Percentiles rank a stretch among this genome's conserved stretches.
Evolutionary conservation across 2,113 vertebrate genomes (phyloP).

Genomic region (Lichenostomus cassidix): DNA sequence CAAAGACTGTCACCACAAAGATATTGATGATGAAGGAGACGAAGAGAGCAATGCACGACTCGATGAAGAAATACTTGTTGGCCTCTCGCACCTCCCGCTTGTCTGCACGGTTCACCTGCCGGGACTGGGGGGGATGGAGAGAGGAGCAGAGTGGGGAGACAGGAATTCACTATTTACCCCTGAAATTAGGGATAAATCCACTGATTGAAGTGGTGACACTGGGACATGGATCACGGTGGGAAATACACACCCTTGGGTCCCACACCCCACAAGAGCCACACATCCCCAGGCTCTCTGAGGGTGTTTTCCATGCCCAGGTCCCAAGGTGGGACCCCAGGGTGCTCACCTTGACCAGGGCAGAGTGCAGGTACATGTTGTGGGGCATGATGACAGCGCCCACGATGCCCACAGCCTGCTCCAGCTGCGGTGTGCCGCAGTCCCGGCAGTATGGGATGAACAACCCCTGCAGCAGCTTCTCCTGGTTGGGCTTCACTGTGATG

Average conservation of each 20-base stretch:
- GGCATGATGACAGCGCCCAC: conserved; percentile 98
- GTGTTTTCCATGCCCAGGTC: rapidly evolving
- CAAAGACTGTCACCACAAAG: conserved; percentile 94
- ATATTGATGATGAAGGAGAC: conserved; percentile 97
- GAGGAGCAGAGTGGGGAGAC: not conserved
- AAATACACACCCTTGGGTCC: not conserved
- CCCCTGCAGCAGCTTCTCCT: conserved; percentile 84
- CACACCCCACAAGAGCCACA: not conserved
- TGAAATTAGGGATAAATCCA: too few relatives aligned
- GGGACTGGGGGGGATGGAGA: conserved; percentile 75
- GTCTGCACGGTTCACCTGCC: conserved; percentile 84
- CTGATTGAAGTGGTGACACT: rapidly evolving
- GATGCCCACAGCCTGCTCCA: conserved; percentile 93
- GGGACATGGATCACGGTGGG: rapidly evolving
- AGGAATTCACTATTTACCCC: not conserved
- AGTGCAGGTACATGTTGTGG: conserved; percentile 98
- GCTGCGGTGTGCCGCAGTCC: conserved; percentile 79
- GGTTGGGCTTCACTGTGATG: not conserved
- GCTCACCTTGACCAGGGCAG: conserved; percentile 93
- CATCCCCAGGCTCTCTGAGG: not conserved
- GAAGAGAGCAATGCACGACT: conserved; percentile 90
- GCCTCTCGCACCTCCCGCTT: conserved; percentile 88
- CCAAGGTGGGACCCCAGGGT: too few relatives aligned
- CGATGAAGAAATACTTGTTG: conserved; percentile 95
- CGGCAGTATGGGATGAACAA: conserved; percentile 90